phyloP scores from a whole-genome alignment of 2,113 vertebrate genomes.

The Myiozetetes cayanensis region DNA sequence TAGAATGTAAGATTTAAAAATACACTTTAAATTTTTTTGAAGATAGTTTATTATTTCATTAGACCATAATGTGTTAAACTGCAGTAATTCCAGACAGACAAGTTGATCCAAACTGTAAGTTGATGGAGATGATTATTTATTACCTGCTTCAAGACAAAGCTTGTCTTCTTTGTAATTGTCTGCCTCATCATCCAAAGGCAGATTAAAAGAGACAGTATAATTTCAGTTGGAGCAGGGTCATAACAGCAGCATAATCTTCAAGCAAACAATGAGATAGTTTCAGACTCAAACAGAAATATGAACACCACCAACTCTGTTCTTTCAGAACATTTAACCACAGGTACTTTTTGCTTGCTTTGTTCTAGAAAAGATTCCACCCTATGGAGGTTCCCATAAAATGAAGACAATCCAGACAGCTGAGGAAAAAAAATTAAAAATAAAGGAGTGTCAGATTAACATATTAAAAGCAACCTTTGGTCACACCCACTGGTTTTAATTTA shows the following conservation, averaged over 20 bases:
- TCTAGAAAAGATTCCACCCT: not conserved
- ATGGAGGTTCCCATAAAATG: not conserved
- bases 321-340: slow-evolving; percentile 15
- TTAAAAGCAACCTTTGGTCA: not conserved
- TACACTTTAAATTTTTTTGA: not conserved
- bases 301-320: not conserved
- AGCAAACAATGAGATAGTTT: not conserved
- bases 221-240: slow-evolving; percentile 9
- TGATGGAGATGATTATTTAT: slow-evolving; percentile 44
- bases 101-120: slow-evolving; percentile 42
- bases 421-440: not conserved
- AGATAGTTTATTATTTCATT: slow-evolving; percentile 1
- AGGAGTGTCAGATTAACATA: not conserved
- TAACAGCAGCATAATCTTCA: not conserved
- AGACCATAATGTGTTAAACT: slow-evolving; percentile 9
- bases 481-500: not conserved
- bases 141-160: slow-evolving; percentile 59
- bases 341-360: slow-evolving; percentile 20
- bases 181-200: slow-evolving; percentile 21
- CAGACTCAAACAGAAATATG: not conserved
- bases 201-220: slow-evolving; percentile 42
- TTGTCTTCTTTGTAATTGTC: slow-evolving; percentile 42
- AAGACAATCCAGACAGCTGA: not conserved
- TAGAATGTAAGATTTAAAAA: not conserved
- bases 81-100: slow-evolving; percentile 59